Conservation (phyloP, 2,888 invertebrate genomes). For the Hecatera dysodea region DNA sequence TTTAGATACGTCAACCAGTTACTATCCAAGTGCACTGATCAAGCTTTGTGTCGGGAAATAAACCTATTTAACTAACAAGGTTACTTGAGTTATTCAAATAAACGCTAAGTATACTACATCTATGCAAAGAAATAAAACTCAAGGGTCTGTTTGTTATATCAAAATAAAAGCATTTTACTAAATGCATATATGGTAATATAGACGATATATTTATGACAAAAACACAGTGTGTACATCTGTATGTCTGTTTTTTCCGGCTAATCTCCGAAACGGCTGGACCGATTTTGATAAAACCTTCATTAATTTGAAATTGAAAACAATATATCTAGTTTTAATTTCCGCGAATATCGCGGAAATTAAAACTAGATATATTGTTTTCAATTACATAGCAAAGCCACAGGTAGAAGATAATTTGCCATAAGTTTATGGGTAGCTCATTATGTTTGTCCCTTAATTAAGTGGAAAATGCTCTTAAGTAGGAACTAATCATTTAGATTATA, state of each 20-base stretch:
- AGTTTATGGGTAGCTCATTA: background rate
- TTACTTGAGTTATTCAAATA: constrained; percentile 33
- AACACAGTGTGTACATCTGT: background rate
- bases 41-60: constrained; percentile 38
- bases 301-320: no score
- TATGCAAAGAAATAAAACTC: background rate
- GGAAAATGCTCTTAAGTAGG: background rate
- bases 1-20: constrained; percentile 17
- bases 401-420: background rate
- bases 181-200: no score
- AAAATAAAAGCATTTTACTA: background rate
- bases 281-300: background rate
- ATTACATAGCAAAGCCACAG: no score
- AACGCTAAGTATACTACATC: constrained; percentile 35
- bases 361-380: no score
- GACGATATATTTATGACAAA: background rate
- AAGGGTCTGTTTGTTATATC: background rate
- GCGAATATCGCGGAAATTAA: no score
- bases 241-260: background rate
- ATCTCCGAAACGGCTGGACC: background rate
- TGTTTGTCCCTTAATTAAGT: constrained; percentile 10
- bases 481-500: constrained; percentile 10
- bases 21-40: constrained; percentile 1
- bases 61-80: constrained; percentile 16
- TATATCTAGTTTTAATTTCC: no score